Evolutionary conservation across 2,113 vertebrate species (phyloP).

Genomic region (Ptilonorhynchus violaceus): DNA sequence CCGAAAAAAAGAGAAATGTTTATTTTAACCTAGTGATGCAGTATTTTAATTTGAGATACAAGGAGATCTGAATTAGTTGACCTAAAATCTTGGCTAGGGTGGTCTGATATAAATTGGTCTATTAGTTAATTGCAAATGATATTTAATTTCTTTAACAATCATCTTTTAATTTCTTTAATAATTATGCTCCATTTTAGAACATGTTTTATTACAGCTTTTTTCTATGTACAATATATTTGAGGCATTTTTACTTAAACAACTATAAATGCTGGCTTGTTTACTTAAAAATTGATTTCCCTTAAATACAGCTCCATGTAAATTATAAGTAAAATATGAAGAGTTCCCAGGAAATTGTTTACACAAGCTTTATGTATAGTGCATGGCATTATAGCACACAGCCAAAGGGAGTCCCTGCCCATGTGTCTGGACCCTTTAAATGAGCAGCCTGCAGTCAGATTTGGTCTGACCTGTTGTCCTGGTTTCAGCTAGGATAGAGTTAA

Average conservation of each 20-base stretch:
- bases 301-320: not conserved
- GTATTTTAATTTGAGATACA: not conserved
- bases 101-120: not conserved
- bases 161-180: not conserved
- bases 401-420: not conserved
- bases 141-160: not conserved
- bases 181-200: not conserved
- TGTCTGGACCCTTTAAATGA: not conserved
- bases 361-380: not conserved
- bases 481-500: not conserved
- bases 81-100: not conserved
- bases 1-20: not conserved
- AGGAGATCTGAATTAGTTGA: not conserved
- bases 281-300: not conserved
- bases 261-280: not conserved
- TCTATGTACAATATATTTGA: not conserved
- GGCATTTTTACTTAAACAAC: not conserved
- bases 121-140: not conserved
- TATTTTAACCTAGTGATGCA: not conserved
- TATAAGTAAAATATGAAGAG: not conserved
- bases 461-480: not conserved
- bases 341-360: not conserved
- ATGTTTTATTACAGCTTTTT: not conserved
- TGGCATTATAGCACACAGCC: not conserved
- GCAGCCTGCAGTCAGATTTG: not conserved